Conservation (phyloP, 2,888 invertebrate species). For the Pyrrhia umbra region DNA sequence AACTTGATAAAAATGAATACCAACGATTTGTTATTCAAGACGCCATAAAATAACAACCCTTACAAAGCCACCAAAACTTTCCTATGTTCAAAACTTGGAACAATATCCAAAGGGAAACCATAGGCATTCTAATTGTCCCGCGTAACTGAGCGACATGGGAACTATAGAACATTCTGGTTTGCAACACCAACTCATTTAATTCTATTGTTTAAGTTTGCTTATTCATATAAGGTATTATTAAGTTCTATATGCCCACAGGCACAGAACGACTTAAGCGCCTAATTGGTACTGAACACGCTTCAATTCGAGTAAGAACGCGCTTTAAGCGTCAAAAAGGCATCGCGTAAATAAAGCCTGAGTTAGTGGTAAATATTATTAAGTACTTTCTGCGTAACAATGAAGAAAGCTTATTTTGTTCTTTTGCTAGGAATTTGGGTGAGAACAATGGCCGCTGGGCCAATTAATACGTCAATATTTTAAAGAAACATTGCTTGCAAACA, state of each 20-base stretch:
- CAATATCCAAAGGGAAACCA: constrained; percentile 44
- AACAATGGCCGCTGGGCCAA: constrained; percentile 25
- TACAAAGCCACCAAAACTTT: constrained; percentile 40
- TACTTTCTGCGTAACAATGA: constrained; percentile 28
- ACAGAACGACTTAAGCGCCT: background rate
- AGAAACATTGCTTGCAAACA: constrained; percentile 3
- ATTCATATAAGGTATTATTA: background rate
- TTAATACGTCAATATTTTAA: constrained; percentile 25
- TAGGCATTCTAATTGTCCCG: constrained; percentile 31
- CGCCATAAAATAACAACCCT: constrained; percentile 1
- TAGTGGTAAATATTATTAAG: constrained; percentile 31
- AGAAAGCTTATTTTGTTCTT: constrained; percentile 36
- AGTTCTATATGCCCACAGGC: background rate
- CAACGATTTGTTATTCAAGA: background rate
- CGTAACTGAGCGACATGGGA: constrained; percentile 3
- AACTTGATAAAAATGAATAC: background rate
- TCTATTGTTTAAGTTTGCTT: background rate
- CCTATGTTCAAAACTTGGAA: constrained; percentile 16
- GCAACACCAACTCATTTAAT: background rate
- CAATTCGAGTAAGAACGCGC: background rate
- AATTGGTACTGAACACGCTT: background rate
- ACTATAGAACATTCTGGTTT: background rate
- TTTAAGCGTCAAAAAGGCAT: constrained; percentile 3
- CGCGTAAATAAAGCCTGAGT: background rate
- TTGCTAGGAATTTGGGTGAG: constrained; percentile 14